Conservation (phyloP, 2,888 invertebrate species). For the Clusia tigrina region DNA sequence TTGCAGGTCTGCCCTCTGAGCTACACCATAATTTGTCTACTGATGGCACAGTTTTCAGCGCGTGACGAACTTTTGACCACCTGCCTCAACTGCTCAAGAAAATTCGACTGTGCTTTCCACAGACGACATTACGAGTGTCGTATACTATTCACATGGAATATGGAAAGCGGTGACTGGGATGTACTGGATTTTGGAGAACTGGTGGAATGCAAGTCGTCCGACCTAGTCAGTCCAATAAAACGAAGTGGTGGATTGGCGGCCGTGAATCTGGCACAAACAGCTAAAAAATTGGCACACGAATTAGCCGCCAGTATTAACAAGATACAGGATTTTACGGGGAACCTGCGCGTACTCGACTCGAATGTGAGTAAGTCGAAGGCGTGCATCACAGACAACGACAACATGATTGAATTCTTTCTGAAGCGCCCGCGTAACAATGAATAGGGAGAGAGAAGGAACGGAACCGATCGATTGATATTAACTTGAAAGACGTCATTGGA, state of each 20-base stretch:
- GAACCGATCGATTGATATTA: too few species aligned
- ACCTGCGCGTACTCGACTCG: slow-evolving; percentile 60
- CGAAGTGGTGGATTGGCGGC: slow-evolving; percentile 44
- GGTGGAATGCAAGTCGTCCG: slow-evolving; percentile 49
- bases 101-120: slow-evolving; percentile 60
- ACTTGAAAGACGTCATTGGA: not conserved
- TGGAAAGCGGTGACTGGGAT: slow-evolving; percentile 62
- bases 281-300: slow-evolving; percentile 58
- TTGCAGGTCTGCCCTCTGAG: slow-evolving; percentile 60
- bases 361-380: slow-evolving; percentile 62
- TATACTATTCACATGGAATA: slow-evolving; percentile 64
- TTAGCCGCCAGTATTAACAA: slow-evolving; percentile 49
- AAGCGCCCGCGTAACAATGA: slow-evolving; percentile 43
- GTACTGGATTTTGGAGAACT: slow-evolving; percentile 63
- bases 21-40: slow-evolving; percentile 56
- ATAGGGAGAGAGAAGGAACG: not conserved
- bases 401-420: slow-evolving; percentile 62
- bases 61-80: slow-evolving; percentile 55
- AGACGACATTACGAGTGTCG: slow-evolving; percentile 62
- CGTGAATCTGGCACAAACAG: slow-evolving; percentile 51
- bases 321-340: slow-evolving; percentile 55
- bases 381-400: slow-evolving; percentile 58
- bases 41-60: slow-evolving; percentile 64
- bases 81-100: slow-evolving; percentile 59
- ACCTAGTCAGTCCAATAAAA: slow-evolving; percentile 47